Evolutionary conservation across 2,797 vertebrate species (phyloP), one percentile per base, ranked within the genome.

Genomic region (Scomberomorus guttatus): DNA sequence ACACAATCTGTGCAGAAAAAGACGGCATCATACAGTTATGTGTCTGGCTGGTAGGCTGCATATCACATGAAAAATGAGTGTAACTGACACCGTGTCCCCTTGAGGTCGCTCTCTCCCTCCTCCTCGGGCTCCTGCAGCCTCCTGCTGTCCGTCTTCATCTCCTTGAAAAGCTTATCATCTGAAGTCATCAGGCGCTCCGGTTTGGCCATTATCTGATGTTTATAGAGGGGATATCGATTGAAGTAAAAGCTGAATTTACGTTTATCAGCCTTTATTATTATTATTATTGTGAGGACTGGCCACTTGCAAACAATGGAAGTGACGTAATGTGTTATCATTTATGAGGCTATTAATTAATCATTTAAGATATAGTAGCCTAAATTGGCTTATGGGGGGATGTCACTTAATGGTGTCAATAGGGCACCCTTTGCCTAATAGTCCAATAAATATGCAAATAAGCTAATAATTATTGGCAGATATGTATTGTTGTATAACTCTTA

Each of bases 61-160:
- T 54, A 56, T 56, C 18, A 13, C 52, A 32, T 64, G 1, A 58
- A 34, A 42, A 77, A 39, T 13, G 3, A 17, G 60, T 92, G 87
- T 81, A 90, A 80, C 79, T 57, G 15, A 52, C 52, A 17, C 3
- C 4, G 1, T 66, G 48, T 60, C 89, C 93, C 12, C 85, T 80
- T 65, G 94, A 81, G 85, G 87, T 79, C 91, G 87, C 92, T 84
- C 27, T 88, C 50, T n/a, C 17, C 72, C 57, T 61, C 44, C 39
- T 42, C 39, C 39, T 42, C 37, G 12, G 39, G 39, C 39, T 13
- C 39, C 13, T 42, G 52, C 70, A 66, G 17, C 75, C 59, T 77
- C 84, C 59, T 78, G 55, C 32, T 79, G 68, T 64, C 42, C 6
- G 17, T 70, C 62, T 83, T 11, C 60, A 68, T 84, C 76, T 71